A percentile compares a stretch with the other conserved stretches of the same genome.
Conservation (phyloP, 2,797 vertebrate genomes). For the Gymnopithys bicolor region DNA sequence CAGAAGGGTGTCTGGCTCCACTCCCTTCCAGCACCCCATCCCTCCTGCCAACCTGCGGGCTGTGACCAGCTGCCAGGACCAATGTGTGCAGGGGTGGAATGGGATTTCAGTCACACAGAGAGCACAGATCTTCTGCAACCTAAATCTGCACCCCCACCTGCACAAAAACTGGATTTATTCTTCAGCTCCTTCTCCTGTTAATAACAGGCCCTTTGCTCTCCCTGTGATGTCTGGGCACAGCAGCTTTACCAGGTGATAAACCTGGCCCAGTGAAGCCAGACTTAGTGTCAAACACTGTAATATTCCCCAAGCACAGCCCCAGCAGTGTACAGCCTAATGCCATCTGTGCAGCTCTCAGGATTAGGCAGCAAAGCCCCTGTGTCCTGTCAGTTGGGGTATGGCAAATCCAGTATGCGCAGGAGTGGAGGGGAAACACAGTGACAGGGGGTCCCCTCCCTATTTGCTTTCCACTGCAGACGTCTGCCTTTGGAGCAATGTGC, state of each 20-base stretch:
- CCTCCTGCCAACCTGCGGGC: neutral
- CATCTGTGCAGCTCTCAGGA: neutral
- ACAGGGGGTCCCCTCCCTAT: neutral
- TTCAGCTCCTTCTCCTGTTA: neutral
- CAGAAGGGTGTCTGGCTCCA: neutral
- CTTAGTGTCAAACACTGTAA: neutral
- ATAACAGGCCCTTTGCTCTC: neutral
- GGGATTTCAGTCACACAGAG: neutral
- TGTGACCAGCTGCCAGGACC: neutral
- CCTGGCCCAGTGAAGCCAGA: neutral
- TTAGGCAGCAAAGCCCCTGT: neutral
- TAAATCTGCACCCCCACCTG: neutral
- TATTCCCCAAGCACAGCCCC: neutral
- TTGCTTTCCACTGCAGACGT: slow-evolving; percentile 21
- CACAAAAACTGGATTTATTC: neutral
- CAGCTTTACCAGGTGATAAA: neutral
- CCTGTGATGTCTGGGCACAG: neutral
- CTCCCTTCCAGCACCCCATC: neutral
- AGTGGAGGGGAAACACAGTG: neutral
- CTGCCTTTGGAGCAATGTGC: slow-evolving; percentile 28
- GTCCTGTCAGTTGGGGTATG: slow-evolving; percentile 9
- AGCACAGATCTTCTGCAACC: neutral
- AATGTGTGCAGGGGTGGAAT: neutral
- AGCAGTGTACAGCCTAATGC: neutral
- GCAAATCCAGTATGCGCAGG: neutral